Conservation (phyloP, 2,797 vertebrate species). For the Echeneis naucrates region DNA sequence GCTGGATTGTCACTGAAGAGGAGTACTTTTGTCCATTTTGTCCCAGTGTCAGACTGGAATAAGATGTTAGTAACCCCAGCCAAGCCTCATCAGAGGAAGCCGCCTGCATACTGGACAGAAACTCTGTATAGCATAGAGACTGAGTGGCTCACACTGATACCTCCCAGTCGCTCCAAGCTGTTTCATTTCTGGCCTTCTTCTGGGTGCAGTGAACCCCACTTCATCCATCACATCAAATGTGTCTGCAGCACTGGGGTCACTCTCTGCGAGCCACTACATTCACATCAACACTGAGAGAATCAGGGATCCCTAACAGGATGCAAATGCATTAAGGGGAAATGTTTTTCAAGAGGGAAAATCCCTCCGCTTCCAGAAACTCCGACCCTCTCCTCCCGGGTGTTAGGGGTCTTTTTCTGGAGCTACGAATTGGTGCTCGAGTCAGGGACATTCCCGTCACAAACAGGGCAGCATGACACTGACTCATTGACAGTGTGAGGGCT, state of each 20-base stretch:
- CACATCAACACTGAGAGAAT: slow-evolving; percentile 7
- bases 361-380: slow-evolving; percentile 30
- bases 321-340: not conserved
- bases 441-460: slow-evolving; percentile 49
- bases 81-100: slow-evolving; percentile 6
- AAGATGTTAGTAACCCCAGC: slow-evolving; percentile 2
- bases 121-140: not conserved
- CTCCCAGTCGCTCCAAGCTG: not conserved
- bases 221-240: too few relatives aligned
- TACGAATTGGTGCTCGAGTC: slow-evolving; percentile 40
- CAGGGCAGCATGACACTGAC: slow-evolving; percentile 51
- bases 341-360: slow-evolving; percentile 37
- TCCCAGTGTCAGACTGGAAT: slow-evolving; percentile 19
- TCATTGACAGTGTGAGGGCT: slow-evolving; percentile 46
- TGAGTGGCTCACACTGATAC: not conserved
- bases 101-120: slow-evolving; percentile 19
- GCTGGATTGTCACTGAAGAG: slow-evolving; percentile 19
- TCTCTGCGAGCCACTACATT: not conserved
- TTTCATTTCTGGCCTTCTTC: too few relatives aligned
- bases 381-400: slow-evolving; percentile 4
- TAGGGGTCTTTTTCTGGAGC: slow-evolving; percentile 50
- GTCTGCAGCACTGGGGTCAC: too few relatives aligned
- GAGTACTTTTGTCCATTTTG: slow-evolving; percentile 24
- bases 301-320: not conserved
- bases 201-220: too few relatives aligned